phyloP scores from a whole-genome alignment of 1,140 invertebrate species.

The Nasonia longicornis region DNA sequence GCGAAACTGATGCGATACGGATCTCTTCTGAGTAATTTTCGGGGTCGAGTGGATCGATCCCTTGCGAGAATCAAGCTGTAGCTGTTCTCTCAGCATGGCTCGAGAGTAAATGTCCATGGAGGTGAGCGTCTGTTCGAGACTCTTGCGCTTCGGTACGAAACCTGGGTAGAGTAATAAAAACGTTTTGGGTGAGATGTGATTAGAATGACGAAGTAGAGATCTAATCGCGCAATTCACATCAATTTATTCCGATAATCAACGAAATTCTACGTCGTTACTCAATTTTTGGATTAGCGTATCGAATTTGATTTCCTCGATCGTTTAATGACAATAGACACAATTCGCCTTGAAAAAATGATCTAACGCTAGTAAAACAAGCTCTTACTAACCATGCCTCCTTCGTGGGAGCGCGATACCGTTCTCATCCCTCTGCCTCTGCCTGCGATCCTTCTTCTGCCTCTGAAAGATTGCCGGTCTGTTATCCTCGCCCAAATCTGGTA shows the following conservation, averaged over 20 bases:
- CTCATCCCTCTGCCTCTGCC: background rate
- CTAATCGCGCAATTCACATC: too few species aligned
- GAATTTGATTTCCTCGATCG: too few species aligned
- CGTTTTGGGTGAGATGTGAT: background rate
- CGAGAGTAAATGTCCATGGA: constrained; percentile 58
- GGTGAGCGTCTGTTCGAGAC: constrained; percentile 2
- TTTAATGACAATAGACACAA: too few species aligned
- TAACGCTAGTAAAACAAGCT: background rate
- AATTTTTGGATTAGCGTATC: too few species aligned
- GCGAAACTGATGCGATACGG: background rate
- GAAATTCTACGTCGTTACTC: too few species aligned
- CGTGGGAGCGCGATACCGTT: background rate
- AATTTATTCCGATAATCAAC: too few species aligned
- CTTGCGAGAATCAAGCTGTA: constrained; percentile 23
- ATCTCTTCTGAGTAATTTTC: constrained; percentile 11
- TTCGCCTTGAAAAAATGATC: background rate
- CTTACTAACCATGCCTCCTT: constrained; percentile 15
- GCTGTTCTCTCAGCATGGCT: constrained; percentile 51
- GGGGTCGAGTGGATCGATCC: background rate
- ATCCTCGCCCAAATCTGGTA: background rate
- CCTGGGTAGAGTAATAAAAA: background rate
- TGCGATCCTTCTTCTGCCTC: constrained; percentile 49
- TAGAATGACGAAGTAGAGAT: background rate
- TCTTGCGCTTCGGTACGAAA: constrained; percentile 24
- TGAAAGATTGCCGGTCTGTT: constrained; percentile 45